Base-by-base conservation (phyloP, 1,140 invertebrate species). In the Zaprionus lachaisei region DNA sequence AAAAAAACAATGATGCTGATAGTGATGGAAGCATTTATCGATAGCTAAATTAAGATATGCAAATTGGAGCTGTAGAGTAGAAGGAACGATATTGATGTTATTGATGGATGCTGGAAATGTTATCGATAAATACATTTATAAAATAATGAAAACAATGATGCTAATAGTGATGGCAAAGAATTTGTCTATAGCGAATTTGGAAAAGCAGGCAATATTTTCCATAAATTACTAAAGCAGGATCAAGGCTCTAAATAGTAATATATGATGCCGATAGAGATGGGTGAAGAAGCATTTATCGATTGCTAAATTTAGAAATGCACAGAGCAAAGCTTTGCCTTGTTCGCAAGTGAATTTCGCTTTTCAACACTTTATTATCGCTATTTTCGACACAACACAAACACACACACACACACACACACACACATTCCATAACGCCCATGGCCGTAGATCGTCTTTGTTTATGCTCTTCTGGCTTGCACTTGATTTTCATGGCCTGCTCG, bases 401-500 rank as follows among this genome's bases (percentile, higher is more conserved):
- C 56, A 58, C 17, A 49, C 47, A 38, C 31, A 62, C 34, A 63
- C 20, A 44, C n/a, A 17, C 34, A 58, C 17, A 49, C 31, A 28
- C 44, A 62, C 34, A 71, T 74, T 74, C 66, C 72, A 74, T 75
- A 63, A 63, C 47, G 51, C 41, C 58, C 67, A 72, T 72, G 55
- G 61, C 41, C 67, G 22, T 34, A 44, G 67, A 63, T 70, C 57
- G 55, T 60, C 58, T 72, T 76, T 75, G 72, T 75, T 75, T 75
- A 75, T 75, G 76, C 60, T 72, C 56, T 69, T 72, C 56, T 69
- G 55, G 68, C 66, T 44, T 80, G 83, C 72, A 86, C 83, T 82
- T 80, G 72, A 44, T 80, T 66, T 73, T 86, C 83, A 86, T 80
- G 83, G 83, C 41, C 79, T 51, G 58, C 24, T 57, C 64, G 47